Evolutionary conservation across 2,113 vertebrate species (phyloP), one percentile per base, ranked within the genome.

Genomic region (Corydoras maculifer): DNA sequence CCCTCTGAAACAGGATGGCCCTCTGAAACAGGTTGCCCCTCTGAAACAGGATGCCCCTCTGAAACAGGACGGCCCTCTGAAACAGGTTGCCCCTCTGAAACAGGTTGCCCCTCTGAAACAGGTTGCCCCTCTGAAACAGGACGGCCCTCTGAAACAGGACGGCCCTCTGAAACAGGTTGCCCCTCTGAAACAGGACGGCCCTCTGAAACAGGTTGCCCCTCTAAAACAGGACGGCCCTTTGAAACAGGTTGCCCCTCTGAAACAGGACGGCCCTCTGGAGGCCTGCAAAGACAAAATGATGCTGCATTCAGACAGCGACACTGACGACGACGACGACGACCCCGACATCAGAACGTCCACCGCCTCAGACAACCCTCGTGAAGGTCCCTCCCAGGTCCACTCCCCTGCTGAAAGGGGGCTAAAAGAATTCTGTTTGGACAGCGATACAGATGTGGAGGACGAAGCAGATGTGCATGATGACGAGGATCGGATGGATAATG

Each of bases 361-460:
- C 4, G 62, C 8, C 3, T 3, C 18, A n/a, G 13, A 55, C 5
- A 8, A 9, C 8, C 29, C 2, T 2, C 29, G n/a, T 3, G 55
- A 3, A 8, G 3, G 49, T 25, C 10, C 71, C 2, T 29, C 32
- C 14, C 9, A 25, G 13, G 30, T n/a, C 11, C 62, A 58, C 13
- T 10, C 54, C 57, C 31, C 61, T 55, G 59, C 13, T 30, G 51
- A 64, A 49, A 48, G 8, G 3, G 12, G 2, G 51, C 9, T 2
- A 8, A 54, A 43, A 15, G 62, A 54, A 25, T 79, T 88, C 58
- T 76, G 83, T 74, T 73, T 84, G 75, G 84, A 84, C 77, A 88
- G 84, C 77, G 86, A 87, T 77, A 87, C 83, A 29, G 86, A 89
- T 69, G 9, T 82, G 32, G 86, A 87, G 66, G 82, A 65, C 71